Conservation (phyloP, 1,140 invertebrate genomes). For the Araneus ventricosus region DNA sequence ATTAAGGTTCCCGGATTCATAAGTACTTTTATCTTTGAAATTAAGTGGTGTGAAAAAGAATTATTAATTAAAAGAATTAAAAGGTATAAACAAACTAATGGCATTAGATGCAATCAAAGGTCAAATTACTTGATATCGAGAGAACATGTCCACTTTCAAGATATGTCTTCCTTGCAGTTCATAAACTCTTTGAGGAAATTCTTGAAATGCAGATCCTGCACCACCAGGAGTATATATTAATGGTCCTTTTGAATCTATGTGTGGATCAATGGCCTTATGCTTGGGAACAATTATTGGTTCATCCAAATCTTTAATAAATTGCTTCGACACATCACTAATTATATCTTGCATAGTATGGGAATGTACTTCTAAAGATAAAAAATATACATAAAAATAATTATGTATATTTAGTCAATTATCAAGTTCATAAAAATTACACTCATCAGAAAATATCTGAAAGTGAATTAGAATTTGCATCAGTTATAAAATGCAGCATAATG, state of each 20-base stretch:
- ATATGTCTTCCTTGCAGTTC: conserved; percentile 88
- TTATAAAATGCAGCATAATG: too few relatives aligned
- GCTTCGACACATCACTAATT: conserved; percentile 57
- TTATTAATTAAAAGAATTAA: too few relatives aligned
- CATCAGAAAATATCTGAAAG: too few relatives aligned
- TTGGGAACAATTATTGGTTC: conserved; percentile 58
- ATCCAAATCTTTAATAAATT: conserved; percentile 49
- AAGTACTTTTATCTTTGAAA: too few relatives aligned
- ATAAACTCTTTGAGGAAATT: conserved; percentile 33
- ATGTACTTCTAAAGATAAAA: conserved; percentile 44
- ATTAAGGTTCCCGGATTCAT: too few relatives aligned
- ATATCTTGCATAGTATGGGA: conserved; percentile 61
- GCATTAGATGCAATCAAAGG: background rate
- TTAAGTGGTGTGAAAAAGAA: too few relatives aligned
- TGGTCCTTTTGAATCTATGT: conserved; percentile 62
- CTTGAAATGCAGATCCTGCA: conserved; percentile 4
- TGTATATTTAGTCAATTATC: too few relatives aligned
- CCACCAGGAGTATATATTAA: conserved; percentile 44
- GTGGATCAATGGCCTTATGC: conserved; percentile 66
- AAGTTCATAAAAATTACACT: too few relatives aligned
- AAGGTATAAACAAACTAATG: too few relatives aligned
- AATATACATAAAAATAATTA: background rate
- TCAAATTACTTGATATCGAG: conserved; percentile 85
- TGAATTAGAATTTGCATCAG: too few relatives aligned
- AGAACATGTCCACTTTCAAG: conserved; percentile 91